Conservation (phyloP, 2,888 invertebrate species). For the Nomada fucata region DNA sequence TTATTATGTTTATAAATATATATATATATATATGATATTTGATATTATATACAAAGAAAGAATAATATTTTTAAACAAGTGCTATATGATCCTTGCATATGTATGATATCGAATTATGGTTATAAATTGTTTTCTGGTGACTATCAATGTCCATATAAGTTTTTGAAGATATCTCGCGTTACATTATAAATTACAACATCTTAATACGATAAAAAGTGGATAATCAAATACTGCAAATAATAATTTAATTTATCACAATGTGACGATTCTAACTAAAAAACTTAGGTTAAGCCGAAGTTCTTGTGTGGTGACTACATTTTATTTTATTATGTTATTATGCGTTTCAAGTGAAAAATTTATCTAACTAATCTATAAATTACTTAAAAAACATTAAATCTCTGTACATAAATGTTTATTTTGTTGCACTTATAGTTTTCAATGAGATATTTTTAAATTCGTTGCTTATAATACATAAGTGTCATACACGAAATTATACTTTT, state of each 20-base stretch:
- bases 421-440: background rate
- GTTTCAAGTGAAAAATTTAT: background rate
- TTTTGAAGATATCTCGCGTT: background rate
- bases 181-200: background rate
- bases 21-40: no score
- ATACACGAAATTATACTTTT: no score
- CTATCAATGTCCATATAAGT: background rate
- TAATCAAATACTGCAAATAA: slow-evolving; percentile 1
- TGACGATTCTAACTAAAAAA: background rate
- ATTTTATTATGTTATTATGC: background rate
- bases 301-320: background rate
- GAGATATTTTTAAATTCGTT: background rate
- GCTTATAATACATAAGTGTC: background rate
- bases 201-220: background rate
- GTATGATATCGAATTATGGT: slow-evolving; percentile 11
- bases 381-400: background rate
- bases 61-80: no score
- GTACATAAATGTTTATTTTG: background rate
- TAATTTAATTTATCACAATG: background rate
- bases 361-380: background rate
- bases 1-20: no score
- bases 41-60: no score
- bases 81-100: no score
- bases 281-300: slow-evolving; percentile 28
- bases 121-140: slow-evolving; percentile 2